phyloP scores from a whole-genome alignment of 1,140 invertebrate species.

The Drosophila ercepeae region DNA sequence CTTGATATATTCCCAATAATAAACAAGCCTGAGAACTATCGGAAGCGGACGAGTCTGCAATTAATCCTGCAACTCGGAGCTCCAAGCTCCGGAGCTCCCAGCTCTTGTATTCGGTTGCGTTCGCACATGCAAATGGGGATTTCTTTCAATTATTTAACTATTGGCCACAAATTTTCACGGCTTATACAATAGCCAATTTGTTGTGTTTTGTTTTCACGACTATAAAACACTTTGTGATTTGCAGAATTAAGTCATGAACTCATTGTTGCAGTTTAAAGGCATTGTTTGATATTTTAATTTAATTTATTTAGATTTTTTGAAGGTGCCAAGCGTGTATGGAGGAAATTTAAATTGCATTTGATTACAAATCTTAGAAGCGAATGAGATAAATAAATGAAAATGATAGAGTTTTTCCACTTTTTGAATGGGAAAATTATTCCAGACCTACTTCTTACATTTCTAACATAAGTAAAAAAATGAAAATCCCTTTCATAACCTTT shows the following conservation, averaged over 20 bases:
- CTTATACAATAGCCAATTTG: slow-evolving; percentile 43
- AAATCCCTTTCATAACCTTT: too few relatives aligned
- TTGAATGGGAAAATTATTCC: too few relatives aligned
- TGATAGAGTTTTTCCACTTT: too few relatives aligned
- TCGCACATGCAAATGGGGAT: slow-evolving; percentile 42
- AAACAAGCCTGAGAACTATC: slow-evolving; percentile 48
- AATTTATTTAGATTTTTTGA: not conserved
- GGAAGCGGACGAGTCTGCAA: slow-evolving; percentile 42
- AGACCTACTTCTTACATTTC: too few relatives aligned
- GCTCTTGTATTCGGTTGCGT: slow-evolving; percentile 39
- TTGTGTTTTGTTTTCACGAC: slow-evolving; percentile 18
- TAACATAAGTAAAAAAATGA: too few relatives aligned
- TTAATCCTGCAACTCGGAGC: slow-evolving; percentile 28
- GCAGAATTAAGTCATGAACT: slow-evolving; percentile 12
- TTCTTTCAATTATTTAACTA: slow-evolving; percentile 44
- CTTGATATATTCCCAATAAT: slow-evolving; percentile 49
- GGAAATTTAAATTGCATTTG: not conserved
- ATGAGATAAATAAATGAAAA: too few relatives aligned
- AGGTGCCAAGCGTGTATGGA: not conserved
- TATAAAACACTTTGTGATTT: not conserved
- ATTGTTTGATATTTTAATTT: not conserved
- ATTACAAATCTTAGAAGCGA: not conserved
- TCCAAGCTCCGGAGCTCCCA: not conserved
- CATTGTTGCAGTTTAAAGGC: not conserved
- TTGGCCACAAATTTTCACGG: slow-evolving; percentile 40